Base-by-base conservation (phyloP, 2,113 vertebrate species). In the Scophthalmus maximus region DNA sequence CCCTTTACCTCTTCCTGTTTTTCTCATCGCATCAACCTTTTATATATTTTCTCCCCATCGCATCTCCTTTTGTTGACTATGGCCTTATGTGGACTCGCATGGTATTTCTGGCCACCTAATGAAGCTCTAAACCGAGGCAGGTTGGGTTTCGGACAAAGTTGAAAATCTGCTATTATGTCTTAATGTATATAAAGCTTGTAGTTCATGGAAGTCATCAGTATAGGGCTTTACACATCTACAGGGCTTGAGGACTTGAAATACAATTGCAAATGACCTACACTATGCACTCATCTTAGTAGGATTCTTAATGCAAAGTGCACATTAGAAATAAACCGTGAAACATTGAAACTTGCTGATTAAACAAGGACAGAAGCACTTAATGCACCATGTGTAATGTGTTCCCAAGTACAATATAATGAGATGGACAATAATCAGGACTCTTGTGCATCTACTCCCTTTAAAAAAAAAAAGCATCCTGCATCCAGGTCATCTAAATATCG, bases 51-150 rank as follows among this genome's bases (percentile, higher is more conserved):
- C 63, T 55, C 67, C 57, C 56, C 69, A 82, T 91, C 11, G 66
- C 86, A 83, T 92, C 85, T 84, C 62, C 57, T 85, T 84, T 84
- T 82, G 58, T 91, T 88, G 27, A 91, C 82, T 73, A 82, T 83
- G 87, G 87, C 88, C 88, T 87, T 90, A 88, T 91, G 90, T 93
- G 82, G 87, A 88, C 89, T 93, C 65, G 73, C 90, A 92, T 93
- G 91, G 92, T 92, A 91, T 93, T 90, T 92, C 86, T 86, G 82
- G 73, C 75, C 75, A 88, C 76, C 40, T 59, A 64, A 73, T 63
- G 58, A 85, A 61, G 68, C 72, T 77, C 80, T 76, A 65, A 80
- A 84, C 36, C 65, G 57, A 69, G 55, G 67, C 79, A 82, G 76
- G 86, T 70, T 58, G 73, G 80, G 71, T 86, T 84, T 63, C 57